Conservation (phyloP, 2,888 invertebrate species). For the Adela reaumurella region DNA sequence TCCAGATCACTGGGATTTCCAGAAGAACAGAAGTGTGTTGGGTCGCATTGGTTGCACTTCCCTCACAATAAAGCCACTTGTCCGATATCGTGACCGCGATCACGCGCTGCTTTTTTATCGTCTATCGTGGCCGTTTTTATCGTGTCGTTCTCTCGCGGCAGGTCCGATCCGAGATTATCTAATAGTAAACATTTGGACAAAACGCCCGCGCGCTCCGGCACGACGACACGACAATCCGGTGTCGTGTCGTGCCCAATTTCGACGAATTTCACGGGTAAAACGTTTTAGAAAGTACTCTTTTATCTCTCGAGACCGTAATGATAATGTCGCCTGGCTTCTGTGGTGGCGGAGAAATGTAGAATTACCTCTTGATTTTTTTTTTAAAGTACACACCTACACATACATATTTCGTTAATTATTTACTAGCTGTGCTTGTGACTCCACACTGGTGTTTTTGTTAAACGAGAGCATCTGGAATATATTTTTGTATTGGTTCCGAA, state of each 20-base stretch:
- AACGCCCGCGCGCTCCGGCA: neutral
- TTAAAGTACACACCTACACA: too few relatives aligned
- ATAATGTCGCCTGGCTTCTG: neutral
- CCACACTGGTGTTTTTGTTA: too few relatives aligned
- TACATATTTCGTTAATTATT: too few relatives aligned
- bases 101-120: neutral
- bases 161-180: neutral
- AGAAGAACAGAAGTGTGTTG: too few relatives aligned
- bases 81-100: neutral
- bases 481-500: too few relatives aligned
- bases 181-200: neutral
- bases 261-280: neutral
- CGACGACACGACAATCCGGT: neutral
- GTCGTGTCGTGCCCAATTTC: neutral
- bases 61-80: neutral
- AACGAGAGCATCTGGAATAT: too few relatives aligned
- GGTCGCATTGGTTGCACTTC: too few relatives aligned
- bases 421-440: too few relatives aligned
- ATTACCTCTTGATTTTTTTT: too few relatives aligned
- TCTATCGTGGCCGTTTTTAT: too few relatives aligned
- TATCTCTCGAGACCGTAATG: neutral
- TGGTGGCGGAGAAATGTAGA: too few relatives aligned
- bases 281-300: neutral
- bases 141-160: neutral
- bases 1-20: too few relatives aligned